A percentile compares a stretch with the other conserved stretches of the same genome.
These are phyloP conservation scores for Drosophila suboccidentalis DNA, from an alignment of 2,888 invertebrate species.

Conservation along the genomic window DNA sequence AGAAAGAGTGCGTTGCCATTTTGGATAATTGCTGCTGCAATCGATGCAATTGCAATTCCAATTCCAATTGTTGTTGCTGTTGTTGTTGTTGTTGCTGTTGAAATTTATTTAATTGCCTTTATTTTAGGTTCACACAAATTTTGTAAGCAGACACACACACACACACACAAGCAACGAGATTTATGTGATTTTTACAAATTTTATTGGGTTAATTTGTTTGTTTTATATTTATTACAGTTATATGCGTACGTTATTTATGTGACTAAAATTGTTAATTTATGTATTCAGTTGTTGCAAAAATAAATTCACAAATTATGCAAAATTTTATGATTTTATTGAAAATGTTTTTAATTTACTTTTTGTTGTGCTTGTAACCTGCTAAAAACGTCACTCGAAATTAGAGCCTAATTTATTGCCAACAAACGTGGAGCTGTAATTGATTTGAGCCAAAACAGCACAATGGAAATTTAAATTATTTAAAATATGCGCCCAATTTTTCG, in stretches of 20 bases:
- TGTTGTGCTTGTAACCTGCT: slow-evolving; percentile 18
- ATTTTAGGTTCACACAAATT: slow-evolving; percentile 53
- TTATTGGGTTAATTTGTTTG: slow-evolving; percentile 76
- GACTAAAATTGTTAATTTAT: slow-evolving; percentile 62
- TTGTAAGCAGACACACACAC: slow-evolving; percentile 40
- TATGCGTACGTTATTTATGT: slow-evolving; percentile 62
- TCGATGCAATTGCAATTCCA: slow-evolving; percentile 24
- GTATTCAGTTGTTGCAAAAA: slow-evolving; percentile 21
- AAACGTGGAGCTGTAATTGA: slow-evolving; percentile 37
- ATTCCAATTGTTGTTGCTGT: slow-evolving; percentile 24
- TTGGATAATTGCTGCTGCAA: slow-evolving; percentile 48
- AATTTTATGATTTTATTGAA: slow-evolving; percentile 32
- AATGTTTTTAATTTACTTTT: slow-evolving; percentile 24
- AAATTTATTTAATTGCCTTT: slow-evolving; percentile 78
- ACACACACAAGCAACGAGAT: slow-evolving; percentile 37
- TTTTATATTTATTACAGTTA: slow-evolving; percentile 62
- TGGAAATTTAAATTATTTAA: neutral
- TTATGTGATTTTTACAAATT: slow-evolving; percentile 70
- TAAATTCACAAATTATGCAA: slow-evolving; percentile 38
- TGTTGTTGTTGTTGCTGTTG: slow-evolving; percentile 31
- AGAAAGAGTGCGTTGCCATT: slow-evolving; percentile 45
- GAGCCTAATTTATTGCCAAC: slow-evolving; percentile 36
- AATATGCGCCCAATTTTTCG: neutral
- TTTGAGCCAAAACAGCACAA: slow-evolving; percentile 2
- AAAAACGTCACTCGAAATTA: slow-evolving; percentile 41